Base-by-base conservation (phyloP, 2,113 vertebrate genomes). In the Scortum barcoo region DNA sequence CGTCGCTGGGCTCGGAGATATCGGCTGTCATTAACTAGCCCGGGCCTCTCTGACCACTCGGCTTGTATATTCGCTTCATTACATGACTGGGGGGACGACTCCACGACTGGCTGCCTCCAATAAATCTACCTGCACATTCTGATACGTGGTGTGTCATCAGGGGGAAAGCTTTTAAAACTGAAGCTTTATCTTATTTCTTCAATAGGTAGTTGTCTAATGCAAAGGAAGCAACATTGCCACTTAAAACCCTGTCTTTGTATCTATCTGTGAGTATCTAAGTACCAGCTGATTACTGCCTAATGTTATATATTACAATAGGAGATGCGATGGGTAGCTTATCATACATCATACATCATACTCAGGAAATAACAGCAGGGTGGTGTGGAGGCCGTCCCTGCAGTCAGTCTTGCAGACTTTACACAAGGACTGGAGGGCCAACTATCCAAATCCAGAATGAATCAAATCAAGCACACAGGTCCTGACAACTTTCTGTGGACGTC, bases 71-170 rank as follows among this genome's bases (percentile, higher is more conserved):
- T 89, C 67, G 48, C 93, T 91, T 95, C 92, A 93, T 95, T 94
- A 93, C 88, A 90, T 57, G 86, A 89, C 87, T 78, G 86, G 82
- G 83, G 83, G 72, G 70, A 65, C 13, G 26, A 66, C 68, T 75
- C 76, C 86, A 91, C 78, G 68, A 89, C 88, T 87, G 91, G 84
- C 89, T 92, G 92, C 86, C 78, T 88, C 87, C 74, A 82, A 91
- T 94, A 93, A 93, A 94, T 94, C 90, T 90, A 91, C 93, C 90
- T 93, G 72, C 85, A 89, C 84, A 83, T 91, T 91, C 84, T 86
- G 88, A 91, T 77, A 78, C 65, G 38, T 76, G 78, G 83, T 87
- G 84, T 83, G 86, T 89, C 86, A 92, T 88, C 84, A 72, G 51
- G 72, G 70, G 80, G 80, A 74, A 85, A 50, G 69, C 76, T 72